Evolutionary conservation across 2,888 invertebrate genomes (phyloP), one percentile per base, ranked within the genome.

Genomic region (Apodemia zela): DNA sequence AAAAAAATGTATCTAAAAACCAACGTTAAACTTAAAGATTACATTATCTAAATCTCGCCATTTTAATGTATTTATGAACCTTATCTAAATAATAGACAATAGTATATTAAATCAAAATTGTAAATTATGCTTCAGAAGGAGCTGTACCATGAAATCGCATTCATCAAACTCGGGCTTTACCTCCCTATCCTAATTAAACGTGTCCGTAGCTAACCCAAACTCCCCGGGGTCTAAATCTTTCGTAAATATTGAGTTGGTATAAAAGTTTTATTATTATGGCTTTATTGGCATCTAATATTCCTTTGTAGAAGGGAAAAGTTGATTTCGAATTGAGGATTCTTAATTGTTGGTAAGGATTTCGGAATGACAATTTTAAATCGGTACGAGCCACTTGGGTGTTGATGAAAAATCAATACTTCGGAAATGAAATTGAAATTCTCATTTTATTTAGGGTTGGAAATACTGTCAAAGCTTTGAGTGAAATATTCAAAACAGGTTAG

Each of bases 141-240:
- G 77, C 75, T 80, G 79, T 82, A 82, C 83, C 83, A 81, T 83
- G 82, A 82, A 87, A 86, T 89, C 87, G 84, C 85, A 89, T 89
- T 88, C 87, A 89, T 89, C 89, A 88, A 88, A 89, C 88, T 89
- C 89, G 84, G 79, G 80, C 86, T 87, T 87, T 86, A 87, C 83
- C 85, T 80, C 77, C 81, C 79, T 76, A 80, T 81, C 82, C 87
- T 88, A 87, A 89, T 89, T 83, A 86, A 87, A 87, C 83, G 87
- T 85, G 86, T 78, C 84, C 82, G 85, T 82, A 80, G 81, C 82
- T 88, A 88, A 86, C 85, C 82, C 84, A 73, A 74, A 74, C 68
- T 67, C 64, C 67, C 63, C 58, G 49, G 65, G 66, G 73, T 75
- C 75, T 71, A 75, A 77, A 78, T 83, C 83, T 84, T 85, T 75